These are phyloP conservation scores for Himalopsyche anomala DNA, from an alignment of 2,888 invertebrate genomes.

Conservation along the genomic window DNA sequence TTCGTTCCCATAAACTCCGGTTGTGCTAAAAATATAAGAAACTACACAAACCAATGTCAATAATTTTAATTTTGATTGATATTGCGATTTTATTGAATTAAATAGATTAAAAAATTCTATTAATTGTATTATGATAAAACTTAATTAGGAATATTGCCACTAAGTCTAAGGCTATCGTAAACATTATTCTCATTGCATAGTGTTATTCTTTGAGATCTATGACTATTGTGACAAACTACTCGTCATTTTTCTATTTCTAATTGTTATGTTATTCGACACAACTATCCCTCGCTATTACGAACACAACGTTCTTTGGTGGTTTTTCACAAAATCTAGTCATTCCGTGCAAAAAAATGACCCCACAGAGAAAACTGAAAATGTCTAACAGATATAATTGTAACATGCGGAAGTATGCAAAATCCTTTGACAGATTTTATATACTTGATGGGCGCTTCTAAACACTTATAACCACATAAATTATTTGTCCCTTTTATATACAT, in stretches of 20 bases:
- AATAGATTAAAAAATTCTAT: background rate
- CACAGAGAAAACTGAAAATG: constrained; percentile 40
- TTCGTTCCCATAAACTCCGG: no score
- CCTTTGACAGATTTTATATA: constrained; percentile 41
- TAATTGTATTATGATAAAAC: background rate
- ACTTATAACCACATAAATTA: constrained; percentile 38
- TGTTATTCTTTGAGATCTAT: background rate
- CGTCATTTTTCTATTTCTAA: background rate
- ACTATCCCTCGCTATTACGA: constrained; percentile 1
- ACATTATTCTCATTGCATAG: background rate
- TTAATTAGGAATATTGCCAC: background rate
- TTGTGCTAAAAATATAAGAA: no score
- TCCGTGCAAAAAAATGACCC: constrained; percentile 38
- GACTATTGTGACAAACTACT: background rate
- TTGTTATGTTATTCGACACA: background rate
- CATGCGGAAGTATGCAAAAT: constrained; percentile 48
- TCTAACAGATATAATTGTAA: constrained; percentile 42
- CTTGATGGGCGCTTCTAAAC: constrained; percentile 41
- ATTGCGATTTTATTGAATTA: background rate
- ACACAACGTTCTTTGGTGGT: background rate
- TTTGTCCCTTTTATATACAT: constrained; percentile 43
- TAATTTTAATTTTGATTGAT: constrained; percentile 36
- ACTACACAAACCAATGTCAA: no score
- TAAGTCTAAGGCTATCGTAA: background rate
- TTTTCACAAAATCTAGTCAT: constrained; percentile 43